Conservation (phyloP, 2,113 vertebrate species). For the Rhinoptilus africanus region DNA sequence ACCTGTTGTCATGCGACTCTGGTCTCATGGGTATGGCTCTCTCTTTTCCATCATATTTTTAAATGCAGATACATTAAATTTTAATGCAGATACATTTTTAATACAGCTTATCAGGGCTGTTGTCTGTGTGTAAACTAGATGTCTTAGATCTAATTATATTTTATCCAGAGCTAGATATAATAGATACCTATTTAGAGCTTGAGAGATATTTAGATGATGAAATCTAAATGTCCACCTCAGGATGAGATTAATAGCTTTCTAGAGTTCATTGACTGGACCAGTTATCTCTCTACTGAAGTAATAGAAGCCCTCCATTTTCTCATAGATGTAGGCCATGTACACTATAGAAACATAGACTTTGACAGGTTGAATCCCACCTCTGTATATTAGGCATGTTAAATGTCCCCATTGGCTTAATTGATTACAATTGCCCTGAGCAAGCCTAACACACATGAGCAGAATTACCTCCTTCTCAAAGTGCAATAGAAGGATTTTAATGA, state of each 20-base stretch:
- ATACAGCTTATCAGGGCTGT: neutral
- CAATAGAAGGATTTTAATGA: neutral
- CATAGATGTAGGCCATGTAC: neutral
- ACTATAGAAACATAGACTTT: neutral
- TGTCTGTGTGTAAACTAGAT: neutral
- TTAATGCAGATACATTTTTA: neutral
- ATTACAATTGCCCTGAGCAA: neutral
- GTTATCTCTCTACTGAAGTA: neutral
- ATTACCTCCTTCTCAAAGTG: neutral
- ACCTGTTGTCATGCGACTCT: neutral
- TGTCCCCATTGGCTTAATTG: neutral
- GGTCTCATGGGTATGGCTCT: neutral
- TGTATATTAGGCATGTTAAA: neutral
- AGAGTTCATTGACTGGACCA: neutral
- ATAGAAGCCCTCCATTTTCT: neutral
- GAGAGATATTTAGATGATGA: neutral
- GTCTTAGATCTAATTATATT: neutral
- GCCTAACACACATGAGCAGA: neutral
- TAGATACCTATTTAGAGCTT: neutral
- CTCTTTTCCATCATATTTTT: neutral
- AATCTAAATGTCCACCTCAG: neutral
- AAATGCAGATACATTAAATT: neutral
- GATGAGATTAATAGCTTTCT: neutral
- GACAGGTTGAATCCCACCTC: neutral
- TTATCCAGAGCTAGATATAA: neutral